These are phyloP conservation scores for Bos indicus DNA, from an alignment of 2,113 vertebrate species.

Conservation along the genomic window DNA sequence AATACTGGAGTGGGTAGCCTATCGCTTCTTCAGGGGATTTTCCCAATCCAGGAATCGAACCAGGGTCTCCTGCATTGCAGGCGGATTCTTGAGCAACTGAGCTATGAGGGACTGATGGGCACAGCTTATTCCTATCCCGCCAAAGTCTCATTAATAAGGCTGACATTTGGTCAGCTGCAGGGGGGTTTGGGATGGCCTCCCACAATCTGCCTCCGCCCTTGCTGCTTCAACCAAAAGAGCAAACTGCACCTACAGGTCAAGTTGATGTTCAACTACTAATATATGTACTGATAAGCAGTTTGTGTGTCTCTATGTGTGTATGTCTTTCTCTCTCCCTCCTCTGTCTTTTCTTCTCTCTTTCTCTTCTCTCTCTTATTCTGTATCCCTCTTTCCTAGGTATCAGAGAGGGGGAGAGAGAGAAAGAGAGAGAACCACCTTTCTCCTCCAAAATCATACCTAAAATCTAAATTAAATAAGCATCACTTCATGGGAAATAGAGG, in stretches of 20 bases:
- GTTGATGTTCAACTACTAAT: not conserved
- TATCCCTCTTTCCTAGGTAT: not conserved
- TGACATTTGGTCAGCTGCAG: not conserved
- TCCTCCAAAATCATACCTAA: not conserved
- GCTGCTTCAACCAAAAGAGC: not conserved
- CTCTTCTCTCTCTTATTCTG: not conserved
- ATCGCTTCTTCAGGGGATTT: not conserved
- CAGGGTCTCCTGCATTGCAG: not conserved
- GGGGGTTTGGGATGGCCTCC: not conserved
- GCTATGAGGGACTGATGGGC: not conserved
- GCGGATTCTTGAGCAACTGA: not conserved
- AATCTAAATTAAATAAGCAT: not conserved
- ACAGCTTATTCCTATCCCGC: accelerated
- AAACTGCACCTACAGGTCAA: not conserved
- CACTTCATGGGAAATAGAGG: not conserved
- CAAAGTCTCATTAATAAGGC: not conserved
- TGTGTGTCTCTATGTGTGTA: not conserved
- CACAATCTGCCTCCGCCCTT: not conserved
- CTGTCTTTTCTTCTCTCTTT: not conserved
- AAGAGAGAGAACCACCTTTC: not conserved
- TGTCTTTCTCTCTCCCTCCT: not conserved
- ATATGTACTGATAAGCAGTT: not conserved
- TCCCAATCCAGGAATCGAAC: not conserved
- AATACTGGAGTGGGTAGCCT: not conserved
- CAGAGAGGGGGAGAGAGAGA: not conserved